A percentile compares a stretch with the other conserved stretches of the same genome.
These are phyloP conservation scores for Zingel zingel DNA, from an alignment of 2,113 vertebrate species.

Conservation along the genomic window DNA sequence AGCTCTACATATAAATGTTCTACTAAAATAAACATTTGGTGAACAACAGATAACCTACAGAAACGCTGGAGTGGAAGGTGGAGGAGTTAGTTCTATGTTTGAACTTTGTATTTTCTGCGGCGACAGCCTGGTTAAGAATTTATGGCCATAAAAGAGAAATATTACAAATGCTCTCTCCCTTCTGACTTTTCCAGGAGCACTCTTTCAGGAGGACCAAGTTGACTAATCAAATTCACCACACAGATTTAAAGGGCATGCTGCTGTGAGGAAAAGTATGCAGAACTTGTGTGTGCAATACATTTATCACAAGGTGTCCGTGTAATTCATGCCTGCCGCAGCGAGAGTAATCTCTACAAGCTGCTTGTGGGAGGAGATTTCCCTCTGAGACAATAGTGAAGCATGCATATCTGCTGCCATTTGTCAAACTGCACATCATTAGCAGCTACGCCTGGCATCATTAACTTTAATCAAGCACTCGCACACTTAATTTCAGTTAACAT, in stretches of 20 bases:
- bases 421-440: constrained; percentile 46
- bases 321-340: constrained; percentile 25
- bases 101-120: constrained; percentile 8
- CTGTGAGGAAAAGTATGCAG: constrained; percentile 12
- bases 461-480: constrained; percentile 25
- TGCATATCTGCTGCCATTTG: constrained; percentile 14
- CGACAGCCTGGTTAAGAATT: constrained; percentile 29
- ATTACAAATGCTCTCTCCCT: constrained; percentile 11
- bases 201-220: constrained; percentile 26
- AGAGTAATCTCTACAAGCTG: constrained; percentile 56
- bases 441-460: constrained; percentile 9
- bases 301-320: constrained; percentile 25
- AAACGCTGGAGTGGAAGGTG: neutral
- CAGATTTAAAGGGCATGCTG: constrained; percentile 45
- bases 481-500: constrained; percentile 13
- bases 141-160: constrained; percentile 41
- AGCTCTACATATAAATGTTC: neutral
- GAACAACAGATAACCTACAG: neutral
- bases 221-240: constrained; percentile 46
- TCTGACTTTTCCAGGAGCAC: constrained; percentile 14
- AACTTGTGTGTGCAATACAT: constrained; percentile 25
- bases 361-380: constrained; percentile 1
- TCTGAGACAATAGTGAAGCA: neutral
- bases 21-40: neutral
- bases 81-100: neutral